These are phyloP conservation scores for Mayetiola destructor DNA, from an alignment of 2,888 invertebrate genomes.

Conservation along the genomic window DNA sequence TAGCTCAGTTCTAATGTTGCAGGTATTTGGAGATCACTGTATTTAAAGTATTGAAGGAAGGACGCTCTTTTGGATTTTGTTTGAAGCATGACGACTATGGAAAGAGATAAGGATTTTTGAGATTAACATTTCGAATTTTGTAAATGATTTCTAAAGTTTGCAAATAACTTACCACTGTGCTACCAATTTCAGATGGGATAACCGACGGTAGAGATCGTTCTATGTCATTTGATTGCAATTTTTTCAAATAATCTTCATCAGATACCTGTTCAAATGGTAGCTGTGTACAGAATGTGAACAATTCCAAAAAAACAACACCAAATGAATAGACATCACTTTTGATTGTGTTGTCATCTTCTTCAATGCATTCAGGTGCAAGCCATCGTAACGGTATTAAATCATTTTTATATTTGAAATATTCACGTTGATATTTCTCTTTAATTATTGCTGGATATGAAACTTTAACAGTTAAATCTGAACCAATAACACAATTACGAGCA, in stretches of 20 bases:
- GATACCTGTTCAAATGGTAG: conserved; percentile 45
- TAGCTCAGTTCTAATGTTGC: not conserved
- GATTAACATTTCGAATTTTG: not conserved
- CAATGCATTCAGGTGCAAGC: conserved; percentile 77
- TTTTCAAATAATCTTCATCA: conserved; percentile 32
- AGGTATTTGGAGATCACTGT: conserved; percentile 31
- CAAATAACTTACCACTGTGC: conserved; percentile 40
- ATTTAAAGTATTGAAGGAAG: conserved; percentile 34
- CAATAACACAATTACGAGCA: conserved; percentile 79
- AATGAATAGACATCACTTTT: conserved; percentile 90
- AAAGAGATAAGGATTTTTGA: conserved; percentile 10
- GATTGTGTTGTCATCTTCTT: conserved; percentile 80
- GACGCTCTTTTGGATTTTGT: conserved; percentile 32
- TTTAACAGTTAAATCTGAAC: conserved; percentile 64
- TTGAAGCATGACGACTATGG: conserved; percentile 32
- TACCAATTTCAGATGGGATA: conserved; percentile 46
- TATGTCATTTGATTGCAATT: conserved; percentile 38
- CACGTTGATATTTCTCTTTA: conserved; percentile 74
- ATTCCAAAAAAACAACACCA: conserved; percentile 80
- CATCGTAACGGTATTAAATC: conserved; percentile 78
- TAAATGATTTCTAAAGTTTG: not conserved
- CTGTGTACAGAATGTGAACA: conserved; percentile 64
- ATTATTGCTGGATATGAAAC: conserved; percentile 65
- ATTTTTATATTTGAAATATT: conserved; percentile 76
- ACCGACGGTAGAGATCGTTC: conserved; percentile 53